Evolutionary conservation across 2,113 vertebrate species (phyloP), one percentile per base, ranked within the genome.

Genomic region (Strix uralensis): DNA sequence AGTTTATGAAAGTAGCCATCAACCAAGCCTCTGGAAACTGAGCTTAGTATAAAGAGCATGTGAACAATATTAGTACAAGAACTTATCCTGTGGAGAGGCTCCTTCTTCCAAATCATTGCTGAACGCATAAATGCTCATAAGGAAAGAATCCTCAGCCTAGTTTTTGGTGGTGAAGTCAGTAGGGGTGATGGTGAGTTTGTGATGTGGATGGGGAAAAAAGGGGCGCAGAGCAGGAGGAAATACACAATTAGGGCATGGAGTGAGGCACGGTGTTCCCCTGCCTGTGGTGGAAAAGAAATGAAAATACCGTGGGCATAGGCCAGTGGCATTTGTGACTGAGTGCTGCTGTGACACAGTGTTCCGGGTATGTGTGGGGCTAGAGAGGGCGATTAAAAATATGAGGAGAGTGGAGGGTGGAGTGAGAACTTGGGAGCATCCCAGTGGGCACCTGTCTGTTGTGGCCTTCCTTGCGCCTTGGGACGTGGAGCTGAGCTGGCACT

Each of bases 1-100:
- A 69, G 79, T 46, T 74, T 92, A 81, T 59, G 57, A 84, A 96
- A 92, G 93, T 59, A 40, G 57, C 89, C 52, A 49, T 78, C 69
- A 57, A 80, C 46, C 29, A 88, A 86, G 70, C 25, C 46, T 87
- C 71, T 93, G 81, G 66, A 86, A 97, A 85, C 47, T 26, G 77
- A 75, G 67, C 78, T 92, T 80, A 38, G 61, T 36, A 20, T 69
- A 59, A 80, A 13, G 16, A 52, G 27, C 34, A 30, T 23, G 49
- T 86, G 88, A 88, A 40, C 22, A 83, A 3, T 38, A 30, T 84
- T 65, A 44, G 25, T 27, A n/a, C 34, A 44, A 59, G 40, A 86
- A 57, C 32, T 51, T 83, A 38, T 8, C 25, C 52, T 52, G 26
- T 29, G 26, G 57, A 92, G 38, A 34, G 57, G 27, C 49, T 86